Percentiles rank a stretch among this genome's conserved stretches.
Conservation (phyloP, 2,888 invertebrate genomes). For the Spisula solida region DNA sequence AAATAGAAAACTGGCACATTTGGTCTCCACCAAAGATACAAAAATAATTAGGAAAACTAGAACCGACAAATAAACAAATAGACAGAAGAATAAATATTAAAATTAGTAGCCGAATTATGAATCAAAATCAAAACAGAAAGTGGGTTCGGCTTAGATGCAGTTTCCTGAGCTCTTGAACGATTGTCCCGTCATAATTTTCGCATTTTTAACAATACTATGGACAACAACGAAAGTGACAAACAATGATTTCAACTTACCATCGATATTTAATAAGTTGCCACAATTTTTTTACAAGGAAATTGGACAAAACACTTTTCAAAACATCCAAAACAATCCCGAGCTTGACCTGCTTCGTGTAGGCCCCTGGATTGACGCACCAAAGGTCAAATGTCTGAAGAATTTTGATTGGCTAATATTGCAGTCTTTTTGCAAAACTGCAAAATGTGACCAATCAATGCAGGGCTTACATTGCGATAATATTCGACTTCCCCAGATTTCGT, state of each 20-base stretch:
- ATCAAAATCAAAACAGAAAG: constrained; percentile 22
- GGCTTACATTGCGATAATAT: constrained; percentile 52
- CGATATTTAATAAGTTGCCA: background rate
- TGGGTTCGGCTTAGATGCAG: background rate
- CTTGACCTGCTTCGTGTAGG: constrained; percentile 72
- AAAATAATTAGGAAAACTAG: no score
- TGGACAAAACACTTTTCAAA: constrained; percentile 39
- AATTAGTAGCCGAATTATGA: background rate
- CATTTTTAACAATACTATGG: background rate
- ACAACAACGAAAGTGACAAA: background rate
- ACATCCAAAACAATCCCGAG: constrained; percentile 65
- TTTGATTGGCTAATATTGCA: constrained; percentile 73
- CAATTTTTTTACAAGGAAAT: constrained; percentile 19
- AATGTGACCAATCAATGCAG: constrained; percentile 69
- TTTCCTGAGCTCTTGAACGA: background rate
- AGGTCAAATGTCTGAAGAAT: constrained; percentile 58
- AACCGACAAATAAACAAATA: no score
- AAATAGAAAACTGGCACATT: no score
- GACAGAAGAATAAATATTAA: background rate
- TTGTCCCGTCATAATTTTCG: background rate
- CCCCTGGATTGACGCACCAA: constrained; percentile 78
- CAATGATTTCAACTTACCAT: background rate
- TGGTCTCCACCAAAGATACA: no score
- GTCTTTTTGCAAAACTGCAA: constrained; percentile 65
- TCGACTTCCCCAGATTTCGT: constrained; percentile 68